A percentile compares a stretch with the other conserved stretches of the same genome.
These are phyloP conservation scores for Loripinus fragilis DNA, from an alignment of 2,888 invertebrate species.

Conservation along the genomic window DNA sequence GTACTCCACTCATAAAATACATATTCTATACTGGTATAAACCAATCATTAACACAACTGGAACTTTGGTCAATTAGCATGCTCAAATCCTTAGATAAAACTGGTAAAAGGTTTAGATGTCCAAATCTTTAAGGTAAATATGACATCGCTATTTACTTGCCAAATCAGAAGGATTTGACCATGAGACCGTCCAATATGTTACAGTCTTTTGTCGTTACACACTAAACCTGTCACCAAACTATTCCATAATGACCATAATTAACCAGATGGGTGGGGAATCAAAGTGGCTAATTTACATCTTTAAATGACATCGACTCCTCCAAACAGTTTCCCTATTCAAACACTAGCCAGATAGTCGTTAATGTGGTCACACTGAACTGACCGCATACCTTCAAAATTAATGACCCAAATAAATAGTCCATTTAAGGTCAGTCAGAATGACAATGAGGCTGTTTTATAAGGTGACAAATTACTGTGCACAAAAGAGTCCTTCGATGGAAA, in stretches of 20 bases:
- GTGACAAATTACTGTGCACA: conserved; percentile 12
- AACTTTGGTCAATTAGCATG: too few relatives aligned
- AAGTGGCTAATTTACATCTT: not conserved
- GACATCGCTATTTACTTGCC: too few relatives aligned
- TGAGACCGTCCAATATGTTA: not conserved
- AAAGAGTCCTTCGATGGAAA: not conserved
- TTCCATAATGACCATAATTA: conserved; percentile 1
- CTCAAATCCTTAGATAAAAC: too few relatives aligned
- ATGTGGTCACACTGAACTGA: conserved; percentile 13
- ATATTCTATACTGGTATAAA: too few relatives aligned
- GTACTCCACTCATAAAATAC: too few relatives aligned
- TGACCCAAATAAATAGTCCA: conserved; percentile 2
- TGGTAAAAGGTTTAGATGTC: too few relatives aligned
- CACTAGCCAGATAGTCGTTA: not conserved
- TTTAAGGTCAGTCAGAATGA: conserved; percentile 1
- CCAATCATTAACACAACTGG: too few relatives aligned
- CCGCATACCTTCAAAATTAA: conserved; percentile 13
- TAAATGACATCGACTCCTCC: not conserved
- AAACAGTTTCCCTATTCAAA: not conserved
- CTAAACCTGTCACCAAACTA: conserved; percentile 7
- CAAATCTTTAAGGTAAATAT: too few relatives aligned
- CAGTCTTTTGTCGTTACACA: not conserved
- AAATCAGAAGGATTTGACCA: too few relatives aligned
- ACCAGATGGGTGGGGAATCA: not conserved
- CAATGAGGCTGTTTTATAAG: conserved; percentile 6